Percentiles rank a stretch among this genome's conserved stretches.
These are phyloP conservation scores for Telmatherina bonti DNA, from an alignment of 2,797 vertebrate species.

Conservation along the genomic window DNA sequence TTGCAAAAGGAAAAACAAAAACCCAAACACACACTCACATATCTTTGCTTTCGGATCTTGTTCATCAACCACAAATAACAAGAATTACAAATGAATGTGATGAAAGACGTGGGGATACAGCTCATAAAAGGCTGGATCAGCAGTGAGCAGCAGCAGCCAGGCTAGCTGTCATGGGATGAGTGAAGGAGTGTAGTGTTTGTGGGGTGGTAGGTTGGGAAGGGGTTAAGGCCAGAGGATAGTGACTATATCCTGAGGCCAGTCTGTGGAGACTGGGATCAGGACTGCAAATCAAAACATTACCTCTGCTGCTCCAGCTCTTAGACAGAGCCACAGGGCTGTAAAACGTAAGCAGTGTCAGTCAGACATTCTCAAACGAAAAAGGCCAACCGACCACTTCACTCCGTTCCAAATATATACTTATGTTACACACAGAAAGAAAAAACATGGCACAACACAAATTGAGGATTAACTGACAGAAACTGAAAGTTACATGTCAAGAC, in stretches of 20 bases:
- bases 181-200: constrained; percentile 27
- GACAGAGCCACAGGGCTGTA: constrained; percentile 82
- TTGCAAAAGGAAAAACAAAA: constrained; percentile 5
- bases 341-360: constrained; percentile 77
- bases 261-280: constrained; percentile 63
- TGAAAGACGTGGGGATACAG: constrained; percentile 45
- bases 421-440: constrained; percentile 58
- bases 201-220: background rate
- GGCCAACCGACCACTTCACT: constrained; percentile 47
- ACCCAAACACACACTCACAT: constrained; percentile 21
- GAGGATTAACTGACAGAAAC: constrained; percentile 67
- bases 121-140: constrained; percentile 65
- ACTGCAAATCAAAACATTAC: constrained; percentile 77
- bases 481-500: constrained; percentile 53
- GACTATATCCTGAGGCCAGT: constrained; percentile 73
- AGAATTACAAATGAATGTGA: constrained; percentile 28
- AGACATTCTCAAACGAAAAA: constrained; percentile 63
- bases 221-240: constrained; percentile 64
- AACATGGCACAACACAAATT: constrained; percentile 52
- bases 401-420: constrained; percentile 31
- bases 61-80: constrained; percentile 27
- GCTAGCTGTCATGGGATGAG: constrained; percentile 67
- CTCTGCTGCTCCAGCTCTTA: constrained; percentile 81
- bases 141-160: constrained; percentile 79
- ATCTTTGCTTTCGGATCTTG: constrained; percentile 11